These are phyloP conservation scores for Drosophila biarmipes DNA, from an alignment of 1,140 invertebrate genomes.

Conservation along the genomic window DNA sequence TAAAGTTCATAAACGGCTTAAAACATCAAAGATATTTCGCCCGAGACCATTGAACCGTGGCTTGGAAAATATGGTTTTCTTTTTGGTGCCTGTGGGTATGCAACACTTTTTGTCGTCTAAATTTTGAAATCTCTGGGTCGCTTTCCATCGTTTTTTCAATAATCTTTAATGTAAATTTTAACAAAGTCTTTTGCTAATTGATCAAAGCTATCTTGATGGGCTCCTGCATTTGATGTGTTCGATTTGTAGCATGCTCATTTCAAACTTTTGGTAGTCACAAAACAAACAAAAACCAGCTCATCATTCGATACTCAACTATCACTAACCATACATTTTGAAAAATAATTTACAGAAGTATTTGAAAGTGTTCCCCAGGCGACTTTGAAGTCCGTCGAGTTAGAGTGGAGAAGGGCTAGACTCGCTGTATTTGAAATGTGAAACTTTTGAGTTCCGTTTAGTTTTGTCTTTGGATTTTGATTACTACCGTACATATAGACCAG, in stretches of 20 bases:
- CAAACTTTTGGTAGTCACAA: constrained; percentile 36
- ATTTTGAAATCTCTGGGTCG: constrained; percentile 17
- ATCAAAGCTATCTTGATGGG: constrained; percentile 17
- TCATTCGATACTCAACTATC: constrained; percentile 14
- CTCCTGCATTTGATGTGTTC: constrained; percentile 47
- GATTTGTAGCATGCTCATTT: constrained; percentile 55
- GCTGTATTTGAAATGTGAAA: constrained; percentile 44
- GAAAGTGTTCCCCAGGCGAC: constrained; percentile 31
- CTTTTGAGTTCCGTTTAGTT: constrained; percentile 29
- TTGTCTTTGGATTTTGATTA: constrained; percentile 42
- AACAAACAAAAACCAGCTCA: constrained; percentile 24
- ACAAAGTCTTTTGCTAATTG: constrained; percentile 4
- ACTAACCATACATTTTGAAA: constrained; percentile 19
- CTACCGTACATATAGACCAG: constrained; percentile 49
- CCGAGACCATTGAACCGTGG: constrained; percentile 1
- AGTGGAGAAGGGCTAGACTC: constrained; percentile 36
- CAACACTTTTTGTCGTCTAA: constrained; percentile 22
- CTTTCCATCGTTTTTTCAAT: constrained; percentile 5
- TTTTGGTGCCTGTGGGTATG: constrained; percentile 37
- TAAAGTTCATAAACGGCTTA: constrained; percentile 32
- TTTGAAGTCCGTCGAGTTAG: constrained; percentile 5
- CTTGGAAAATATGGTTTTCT: constrained; percentile 3
- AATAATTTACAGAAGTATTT: constrained; percentile 75
- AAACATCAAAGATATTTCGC: constrained; percentile 15
- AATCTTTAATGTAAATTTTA: constrained; percentile 13